Conservation (phyloP, 2,888 invertebrate genomes). For the Acanthosepion pharaonis region DNA sequence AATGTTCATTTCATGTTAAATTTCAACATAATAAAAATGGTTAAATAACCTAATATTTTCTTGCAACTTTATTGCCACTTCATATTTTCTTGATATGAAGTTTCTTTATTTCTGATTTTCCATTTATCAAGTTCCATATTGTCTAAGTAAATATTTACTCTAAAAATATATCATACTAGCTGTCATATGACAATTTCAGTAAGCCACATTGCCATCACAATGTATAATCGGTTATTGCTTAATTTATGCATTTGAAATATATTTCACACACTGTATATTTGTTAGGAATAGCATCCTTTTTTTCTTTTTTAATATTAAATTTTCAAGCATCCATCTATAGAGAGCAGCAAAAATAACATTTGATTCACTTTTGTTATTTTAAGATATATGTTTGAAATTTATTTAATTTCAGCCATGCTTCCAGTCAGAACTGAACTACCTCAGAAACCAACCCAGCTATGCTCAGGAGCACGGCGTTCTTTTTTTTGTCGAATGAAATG, state of each 20-base stretch:
- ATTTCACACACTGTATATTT: neutral
- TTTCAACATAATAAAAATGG: neutral
- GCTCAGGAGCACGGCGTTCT: slow-evolving; percentile 91
- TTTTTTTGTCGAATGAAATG: slow-evolving; percentile 96
- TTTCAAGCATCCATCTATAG: neutral
- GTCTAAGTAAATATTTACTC: neutral
- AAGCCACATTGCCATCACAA: neutral
- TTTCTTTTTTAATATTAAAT: neutral
- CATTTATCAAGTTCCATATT: neutral
- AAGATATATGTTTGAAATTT: neutral
- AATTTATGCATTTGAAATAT: neutral
- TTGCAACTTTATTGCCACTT: neutral
- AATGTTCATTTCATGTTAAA: neutral
- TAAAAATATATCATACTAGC: neutral
- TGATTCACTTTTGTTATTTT: neutral
- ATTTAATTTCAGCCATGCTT: slow-evolving; percentile 83
- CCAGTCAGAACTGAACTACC: slow-evolving; percentile 90
- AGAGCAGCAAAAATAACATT: neutral
- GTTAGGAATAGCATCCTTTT: neutral
- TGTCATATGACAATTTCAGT: neutral
- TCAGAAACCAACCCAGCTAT: slow-evolving; percentile 83
- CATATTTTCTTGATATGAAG: neutral
- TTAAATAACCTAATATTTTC: neutral
- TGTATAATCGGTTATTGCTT: neutral
- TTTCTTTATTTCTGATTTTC: neutral